Conservation (phyloP, 2,113 vertebrate genomes). For the Clarias magur region DNA sequence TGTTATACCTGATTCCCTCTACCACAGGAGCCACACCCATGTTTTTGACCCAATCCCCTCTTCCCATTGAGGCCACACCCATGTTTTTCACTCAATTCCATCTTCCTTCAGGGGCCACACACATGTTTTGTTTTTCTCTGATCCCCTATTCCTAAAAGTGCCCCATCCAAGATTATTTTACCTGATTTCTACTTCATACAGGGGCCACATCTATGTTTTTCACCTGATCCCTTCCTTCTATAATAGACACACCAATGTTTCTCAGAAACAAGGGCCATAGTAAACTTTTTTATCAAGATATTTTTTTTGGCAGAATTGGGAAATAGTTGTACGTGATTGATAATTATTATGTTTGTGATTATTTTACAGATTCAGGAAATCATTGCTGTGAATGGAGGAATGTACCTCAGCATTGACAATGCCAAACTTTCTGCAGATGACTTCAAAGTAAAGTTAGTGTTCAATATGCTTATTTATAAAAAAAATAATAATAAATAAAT, state of each 20-base stretch:
- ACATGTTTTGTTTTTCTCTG: too few species aligned
- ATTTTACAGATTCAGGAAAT: slow-evolving; percentile 64
- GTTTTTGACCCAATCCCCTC: not conserved
- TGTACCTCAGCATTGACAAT: slow-evolving; percentile 72
- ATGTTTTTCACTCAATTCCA: too few species aligned
- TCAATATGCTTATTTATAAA: not conserved
- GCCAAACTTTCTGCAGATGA: slow-evolving; percentile 77
- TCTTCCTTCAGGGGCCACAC: too few species aligned
- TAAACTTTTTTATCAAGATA: too few species aligned
- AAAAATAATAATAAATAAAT: too few species aligned
- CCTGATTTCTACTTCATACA: too few species aligned
- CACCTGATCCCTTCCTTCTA: too few species aligned
- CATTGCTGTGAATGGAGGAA: slow-evolving; percentile 62
- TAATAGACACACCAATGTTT: too few species aligned
- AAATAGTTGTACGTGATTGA: not conserved
- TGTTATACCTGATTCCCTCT: not conserved
- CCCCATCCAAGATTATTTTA: too few species aligned
- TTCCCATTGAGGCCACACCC: not conserved
- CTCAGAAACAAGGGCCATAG: too few species aligned
- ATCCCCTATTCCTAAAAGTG: too few species aligned
- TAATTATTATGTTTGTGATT: not conserved
- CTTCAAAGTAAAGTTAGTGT: slow-evolving; percentile 77
- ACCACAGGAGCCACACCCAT: not conserved
- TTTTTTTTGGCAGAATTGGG: too few species aligned
- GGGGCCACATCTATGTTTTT: not conserved